These are phyloP conservation scores for Petromus typicus DNA, from an alignment of 2,113 vertebrate species.

Conservation along the genomic window DNA sequence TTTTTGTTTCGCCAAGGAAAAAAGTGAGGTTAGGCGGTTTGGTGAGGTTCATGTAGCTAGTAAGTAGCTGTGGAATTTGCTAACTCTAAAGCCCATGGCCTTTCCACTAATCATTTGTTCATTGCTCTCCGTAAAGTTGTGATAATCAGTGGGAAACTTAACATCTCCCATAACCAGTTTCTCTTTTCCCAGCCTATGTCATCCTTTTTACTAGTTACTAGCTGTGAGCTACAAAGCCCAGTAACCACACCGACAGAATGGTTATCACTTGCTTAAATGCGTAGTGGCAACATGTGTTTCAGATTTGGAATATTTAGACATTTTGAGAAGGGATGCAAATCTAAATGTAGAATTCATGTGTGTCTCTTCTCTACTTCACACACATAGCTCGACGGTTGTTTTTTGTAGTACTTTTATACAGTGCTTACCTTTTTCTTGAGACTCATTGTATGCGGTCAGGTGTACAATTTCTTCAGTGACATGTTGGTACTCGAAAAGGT, in stretches of 20 bases:
- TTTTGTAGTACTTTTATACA: not conserved
- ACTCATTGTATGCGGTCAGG: not conserved
- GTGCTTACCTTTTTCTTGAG: not conserved
- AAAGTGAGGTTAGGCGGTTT: not conserved
- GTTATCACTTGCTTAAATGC: not conserved
- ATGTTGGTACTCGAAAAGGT: not conserved
- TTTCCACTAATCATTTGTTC: not conserved
- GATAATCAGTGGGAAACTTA: not conserved
- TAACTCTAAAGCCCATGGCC: not conserved
- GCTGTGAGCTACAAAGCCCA: conserved; percentile 1
- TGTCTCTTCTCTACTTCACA: not conserved
- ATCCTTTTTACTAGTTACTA: not conserved
- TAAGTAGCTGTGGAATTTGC: not conserved
- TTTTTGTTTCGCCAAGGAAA: not conserved
- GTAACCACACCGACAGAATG: not conserved
- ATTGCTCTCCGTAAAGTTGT: not conserved
- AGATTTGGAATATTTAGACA: not conserved
- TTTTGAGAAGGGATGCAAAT: not conserved
- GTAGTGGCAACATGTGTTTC: not conserved
- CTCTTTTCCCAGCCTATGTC: not conserved
- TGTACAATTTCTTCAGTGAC: not conserved
- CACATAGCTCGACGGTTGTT: not conserved
- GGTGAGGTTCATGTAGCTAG: not conserved
- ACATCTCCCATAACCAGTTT: not conserved
- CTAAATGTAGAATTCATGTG: not conserved